Evolutionary conservation across 2,888 invertebrate genomes (phyloP).

Genomic region (Parascotia fuliginaria): DNA sequence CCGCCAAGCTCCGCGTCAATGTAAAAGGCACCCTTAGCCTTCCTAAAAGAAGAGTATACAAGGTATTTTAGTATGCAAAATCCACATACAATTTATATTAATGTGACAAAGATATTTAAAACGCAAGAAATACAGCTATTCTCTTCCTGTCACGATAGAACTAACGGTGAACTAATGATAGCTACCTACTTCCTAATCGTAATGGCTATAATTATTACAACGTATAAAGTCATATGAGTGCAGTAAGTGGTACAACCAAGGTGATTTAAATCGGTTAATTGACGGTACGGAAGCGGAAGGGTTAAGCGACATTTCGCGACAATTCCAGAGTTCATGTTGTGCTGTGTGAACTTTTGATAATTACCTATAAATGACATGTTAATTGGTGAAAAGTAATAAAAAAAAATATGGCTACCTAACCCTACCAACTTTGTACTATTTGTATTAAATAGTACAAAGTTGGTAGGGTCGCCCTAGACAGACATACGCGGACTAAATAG

Average conservation of each 20-base stretch:
- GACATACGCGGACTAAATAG: too few species aligned
- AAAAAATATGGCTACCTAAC: too few species aligned
- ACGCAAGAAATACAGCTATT: not conserved
- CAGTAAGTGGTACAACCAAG: constrained; percentile 35
- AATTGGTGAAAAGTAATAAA: not conserved
- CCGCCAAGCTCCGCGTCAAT: too few species aligned
- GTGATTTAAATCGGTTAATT: constrained; percentile 37
- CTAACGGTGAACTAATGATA: constrained; percentile 4
- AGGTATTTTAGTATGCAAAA: too few species aligned
- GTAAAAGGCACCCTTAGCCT: too few species aligned
- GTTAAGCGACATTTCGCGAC: constrained; percentile 15
- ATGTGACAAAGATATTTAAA: not conserved
- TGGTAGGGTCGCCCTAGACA: too few species aligned
- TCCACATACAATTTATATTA: too few species aligned
- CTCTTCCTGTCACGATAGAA: constrained; percentile 9
- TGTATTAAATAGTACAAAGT: too few species aligned
- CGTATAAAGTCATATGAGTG: not conserved
- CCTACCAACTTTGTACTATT: too few species aligned
- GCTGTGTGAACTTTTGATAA: constrained; percentile 1
- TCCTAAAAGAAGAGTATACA: too few species aligned
- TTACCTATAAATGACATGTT: not conserved
- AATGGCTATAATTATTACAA: not conserved
- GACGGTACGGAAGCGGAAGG: constrained; percentile 46
- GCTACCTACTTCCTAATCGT: constrained; percentile 12
- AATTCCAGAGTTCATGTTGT: constrained; percentile 5